Percentiles rank a stretch among this genome's conserved stretches.
These are phyloP conservation scores for Falco naumanni DNA, from an alignment of 2,797 vertebrate species.

Conservation along the genomic window DNA sequence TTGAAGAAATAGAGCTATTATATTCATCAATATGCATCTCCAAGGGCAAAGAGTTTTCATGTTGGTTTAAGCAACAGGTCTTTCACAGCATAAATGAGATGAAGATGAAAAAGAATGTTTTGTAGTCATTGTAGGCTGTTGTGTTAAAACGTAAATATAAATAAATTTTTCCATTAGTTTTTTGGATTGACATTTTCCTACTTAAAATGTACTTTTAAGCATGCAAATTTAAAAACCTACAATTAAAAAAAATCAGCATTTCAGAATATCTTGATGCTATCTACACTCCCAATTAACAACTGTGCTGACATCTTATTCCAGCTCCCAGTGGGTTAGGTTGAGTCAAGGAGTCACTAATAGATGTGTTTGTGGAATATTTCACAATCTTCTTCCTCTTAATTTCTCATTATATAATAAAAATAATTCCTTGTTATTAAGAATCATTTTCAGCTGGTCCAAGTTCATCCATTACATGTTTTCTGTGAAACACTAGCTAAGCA, in stretches of 20 bases:
- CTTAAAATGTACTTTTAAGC: not conserved
- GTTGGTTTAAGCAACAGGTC: conserved; percentile 10
- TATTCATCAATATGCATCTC: conserved; percentile 36
- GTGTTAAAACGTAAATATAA: not conserved
- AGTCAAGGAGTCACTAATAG: not conserved
- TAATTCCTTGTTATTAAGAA: not conserved
- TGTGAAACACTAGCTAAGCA: not conserved
- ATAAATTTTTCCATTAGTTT: not conserved
- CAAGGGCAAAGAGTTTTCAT: conserved; percentile 22
- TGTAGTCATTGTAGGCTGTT: not conserved
- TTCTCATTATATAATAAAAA: not conserved
- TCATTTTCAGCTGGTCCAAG: not conserved
- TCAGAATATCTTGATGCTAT: not conserved
- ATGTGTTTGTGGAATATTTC: not conserved
- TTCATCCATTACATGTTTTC: not conserved
- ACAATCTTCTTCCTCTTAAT: not conserved
- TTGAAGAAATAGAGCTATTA: conserved; percentile 44
- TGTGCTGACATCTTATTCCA: not conserved
- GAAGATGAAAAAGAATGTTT: not conserved
- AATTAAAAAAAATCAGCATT: not conserved
- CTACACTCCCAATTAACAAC: not conserved
- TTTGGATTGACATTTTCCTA: not conserved
- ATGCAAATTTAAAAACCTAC: not conserved
- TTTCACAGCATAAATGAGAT: not conserved
- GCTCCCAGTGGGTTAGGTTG: not conserved